Evolutionary conservation across 2,797 vertebrate genomes (phyloP).

Genomic region (Phyllotis vaccarum): DNA sequence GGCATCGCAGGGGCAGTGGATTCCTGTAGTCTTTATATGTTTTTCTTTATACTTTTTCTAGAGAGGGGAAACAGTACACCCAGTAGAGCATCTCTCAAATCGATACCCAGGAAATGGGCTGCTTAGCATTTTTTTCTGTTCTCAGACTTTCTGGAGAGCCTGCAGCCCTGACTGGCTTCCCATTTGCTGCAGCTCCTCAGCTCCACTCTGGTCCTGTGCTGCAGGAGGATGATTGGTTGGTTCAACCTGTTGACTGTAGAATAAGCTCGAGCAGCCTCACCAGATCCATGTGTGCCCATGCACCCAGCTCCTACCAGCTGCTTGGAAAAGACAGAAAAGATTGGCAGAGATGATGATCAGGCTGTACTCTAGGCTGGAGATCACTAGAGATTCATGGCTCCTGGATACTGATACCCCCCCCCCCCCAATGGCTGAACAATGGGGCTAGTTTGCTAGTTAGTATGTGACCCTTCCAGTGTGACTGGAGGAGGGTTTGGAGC

Average conservation of each 20-base stretch:
- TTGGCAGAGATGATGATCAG: fast-evolving
- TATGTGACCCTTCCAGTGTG: neutral
- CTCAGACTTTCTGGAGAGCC: neutral
- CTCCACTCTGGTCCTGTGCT: neutral
- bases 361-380: fast-evolving
- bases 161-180: neutral
- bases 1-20: fast-evolving
- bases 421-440: too few species aligned
- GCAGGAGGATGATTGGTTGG: neutral
- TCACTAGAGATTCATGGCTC: neutral
- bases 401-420: too few species aligned
- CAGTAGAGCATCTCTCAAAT: neutral
- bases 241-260: constrained; percentile 59
- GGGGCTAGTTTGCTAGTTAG: neutral
- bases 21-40: too few species aligned
- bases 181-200: neutral
- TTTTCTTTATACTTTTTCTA: neutral
- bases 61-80: neutral
- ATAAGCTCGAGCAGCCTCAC: neutral
- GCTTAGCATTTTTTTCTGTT: neutral
- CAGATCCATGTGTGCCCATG: neutral
- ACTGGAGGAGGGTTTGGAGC: neutral
- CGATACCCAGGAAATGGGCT: neutral
- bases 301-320: neutral
- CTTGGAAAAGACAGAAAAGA: neutral